Evolutionary conservation across 2,797 vertebrate genomes (phyloP).

Genomic region (Buphagus erythrorhynchus): DNA sequence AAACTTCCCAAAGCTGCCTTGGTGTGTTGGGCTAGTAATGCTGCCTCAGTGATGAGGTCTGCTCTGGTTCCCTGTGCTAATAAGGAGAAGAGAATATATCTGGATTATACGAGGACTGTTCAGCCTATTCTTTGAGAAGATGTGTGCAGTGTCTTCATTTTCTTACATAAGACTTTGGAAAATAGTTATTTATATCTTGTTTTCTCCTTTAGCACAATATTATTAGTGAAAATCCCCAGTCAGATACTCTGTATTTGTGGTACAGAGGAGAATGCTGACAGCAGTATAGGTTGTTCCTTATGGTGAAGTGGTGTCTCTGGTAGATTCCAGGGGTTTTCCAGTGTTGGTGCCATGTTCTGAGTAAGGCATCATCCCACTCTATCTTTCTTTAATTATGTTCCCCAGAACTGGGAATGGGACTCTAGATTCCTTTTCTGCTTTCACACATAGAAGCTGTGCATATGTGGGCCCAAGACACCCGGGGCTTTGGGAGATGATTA

Average conservation of each 20-base stretch:
- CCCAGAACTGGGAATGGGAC: not conserved
- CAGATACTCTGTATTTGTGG: not conserved
- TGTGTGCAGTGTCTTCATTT: not conserved
- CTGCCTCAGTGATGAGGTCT: not conserved
- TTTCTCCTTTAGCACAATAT: not conserved
- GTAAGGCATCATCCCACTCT: not conserved
- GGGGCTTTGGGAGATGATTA: not conserved
- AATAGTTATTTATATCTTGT: not conserved
- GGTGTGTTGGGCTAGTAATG: not conserved
- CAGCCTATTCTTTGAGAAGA: accelerated
- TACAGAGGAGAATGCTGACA: not conserved
- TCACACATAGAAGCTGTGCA: not conserved
- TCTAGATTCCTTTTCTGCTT: not conserved
- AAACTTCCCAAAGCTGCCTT: not conserved
- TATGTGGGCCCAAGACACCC: not conserved
- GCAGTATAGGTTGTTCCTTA: not conserved
- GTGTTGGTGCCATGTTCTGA: not conserved
- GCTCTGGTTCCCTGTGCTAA: not conserved
- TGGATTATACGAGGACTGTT: not conserved
- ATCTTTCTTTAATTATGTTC: not conserved
- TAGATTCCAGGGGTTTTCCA: not conserved
- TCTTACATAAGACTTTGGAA: not conserved
- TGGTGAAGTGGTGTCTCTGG: not conserved
- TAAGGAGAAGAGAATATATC: not conserved
- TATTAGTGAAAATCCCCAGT: not conserved